Base-by-base conservation (phyloP, 64 coral and sea anemone species). In the Stichodactyla mertensii region DNA sequence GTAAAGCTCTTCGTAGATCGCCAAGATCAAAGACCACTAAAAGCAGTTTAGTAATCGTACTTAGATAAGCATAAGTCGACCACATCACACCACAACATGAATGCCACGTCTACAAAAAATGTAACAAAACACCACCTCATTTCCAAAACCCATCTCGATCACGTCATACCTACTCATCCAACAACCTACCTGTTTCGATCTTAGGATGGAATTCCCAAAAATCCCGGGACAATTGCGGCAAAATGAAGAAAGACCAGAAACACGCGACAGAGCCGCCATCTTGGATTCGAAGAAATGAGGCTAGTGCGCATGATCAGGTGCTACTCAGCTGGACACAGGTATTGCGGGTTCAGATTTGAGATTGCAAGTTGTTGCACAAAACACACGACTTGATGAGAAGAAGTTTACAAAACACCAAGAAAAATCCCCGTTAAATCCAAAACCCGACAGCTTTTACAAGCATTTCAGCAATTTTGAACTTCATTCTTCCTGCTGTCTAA, bases 211-310 rank as follows among this genome's bases (percentile, higher is more conserved):
- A 86, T 58, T 88, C 16, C 77, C 54, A 1, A 86, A 45, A 87
- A 82, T 31, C 16, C 78, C 80, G 7, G 64, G 57, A 57, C 84
- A 95, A 66, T 82, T 80, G 18, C 90, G 81, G 78, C 87, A 92
- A 55, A 95, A 52, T 18, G 79, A 88, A 7, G 87, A 26, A n/a
- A 95, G 20, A 19, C 52, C 88, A 11, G 78, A 70, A 19, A 86
- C 54, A 55, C 87, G 87, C 24, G 84, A n/a, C 14, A 83, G 80
- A 18, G 90, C 90, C 84, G 93, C 93, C 93, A 95, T 95, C 80
- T 95, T 95, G 93, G 69, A 95, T 87, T 95, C 66, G 10, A 60
- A 82, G 10, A 60, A 58, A 77, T n/a, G 7, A 74, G 1, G 1
- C 10, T 31, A 74, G 10, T 31, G 69, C 69, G 69, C 69, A 74